These are phyloP conservation scores for Pseudochromis fuscus DNA, from an alignment of 2,797 vertebrate species.

Conservation along the genomic window DNA sequence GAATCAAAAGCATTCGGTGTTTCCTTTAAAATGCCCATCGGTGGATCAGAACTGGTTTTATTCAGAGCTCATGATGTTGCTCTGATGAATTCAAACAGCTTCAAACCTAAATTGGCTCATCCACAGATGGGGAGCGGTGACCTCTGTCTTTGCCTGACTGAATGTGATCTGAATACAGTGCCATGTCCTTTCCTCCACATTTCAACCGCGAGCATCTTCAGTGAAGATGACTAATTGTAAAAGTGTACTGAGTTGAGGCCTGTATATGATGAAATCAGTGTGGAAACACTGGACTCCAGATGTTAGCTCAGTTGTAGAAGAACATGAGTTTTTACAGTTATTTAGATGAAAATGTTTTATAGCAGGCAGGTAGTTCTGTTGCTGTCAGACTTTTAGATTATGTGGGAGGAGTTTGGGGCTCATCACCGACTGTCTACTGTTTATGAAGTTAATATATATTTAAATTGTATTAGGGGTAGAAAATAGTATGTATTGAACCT, in stretches of 20 bases:
- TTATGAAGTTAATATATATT: slow-evolving; percentile 82
- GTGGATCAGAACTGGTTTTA: slow-evolving; percentile 10
- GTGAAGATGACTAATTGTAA: slow-evolving; percentile 69
- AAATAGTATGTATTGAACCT: slow-evolving; percentile 67
- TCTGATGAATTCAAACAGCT: background rate
- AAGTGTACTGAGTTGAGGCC: slow-evolving; percentile 35
- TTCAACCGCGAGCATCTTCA: slow-evolving; percentile 70
- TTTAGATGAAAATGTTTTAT: slow-evolving; percentile 66
- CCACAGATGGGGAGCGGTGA: slow-evolving; percentile 4
- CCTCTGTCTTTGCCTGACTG: slow-evolving; percentile 46
- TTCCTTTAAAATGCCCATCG: too few species aligned
- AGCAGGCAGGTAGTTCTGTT: slow-evolving; percentile 71
- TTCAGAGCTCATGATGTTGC: background rate
- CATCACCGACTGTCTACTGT: slow-evolving; percentile 63
- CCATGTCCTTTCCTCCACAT: slow-evolving; percentile 50
- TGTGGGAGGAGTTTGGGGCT: slow-evolving; percentile 55
- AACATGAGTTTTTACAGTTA: slow-evolving; percentile 49
- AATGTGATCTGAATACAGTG: slow-evolving; percentile 63
- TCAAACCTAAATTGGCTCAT: slow-evolving; percentile 7
- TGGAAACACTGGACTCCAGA: slow-evolving; percentile 72
- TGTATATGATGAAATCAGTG: slow-evolving; percentile 47
- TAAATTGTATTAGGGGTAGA: slow-evolving; percentile 76
- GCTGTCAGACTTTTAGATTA: slow-evolving; percentile 68
- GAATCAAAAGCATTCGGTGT: slow-evolving; percentile 15
- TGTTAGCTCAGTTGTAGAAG: slow-evolving; percentile 55